These are phyloP conservation scores for Lota lota DNA, from an alignment of 2,113 vertebrate species.

Conservation along the genomic window DNA sequence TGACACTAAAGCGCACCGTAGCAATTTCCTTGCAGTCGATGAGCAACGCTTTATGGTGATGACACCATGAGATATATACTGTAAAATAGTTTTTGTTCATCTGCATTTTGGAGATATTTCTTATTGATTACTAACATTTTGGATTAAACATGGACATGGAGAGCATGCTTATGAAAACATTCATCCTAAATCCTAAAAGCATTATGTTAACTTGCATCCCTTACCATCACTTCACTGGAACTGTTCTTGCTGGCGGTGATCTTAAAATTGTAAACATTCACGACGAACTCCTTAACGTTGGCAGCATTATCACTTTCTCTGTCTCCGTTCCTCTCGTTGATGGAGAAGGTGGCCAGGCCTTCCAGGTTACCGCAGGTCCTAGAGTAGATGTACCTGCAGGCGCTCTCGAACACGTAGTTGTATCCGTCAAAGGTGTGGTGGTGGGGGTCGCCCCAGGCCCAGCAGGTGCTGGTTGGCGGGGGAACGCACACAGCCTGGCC, in stretches of 20 bases:
- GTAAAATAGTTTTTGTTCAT: too few species aligned
- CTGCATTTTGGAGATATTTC: too few species aligned
- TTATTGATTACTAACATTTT: too few species aligned
- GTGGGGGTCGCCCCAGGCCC: constrained; percentile 76
- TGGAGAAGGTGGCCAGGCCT: constrained; percentile 70
- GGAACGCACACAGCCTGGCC: constrained; percentile 74
- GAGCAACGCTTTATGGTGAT: too few species aligned
- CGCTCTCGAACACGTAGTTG: constrained; percentile 79
- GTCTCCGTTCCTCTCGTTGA: constrained; percentile 79
- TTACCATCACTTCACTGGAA: constrained; percentile 74
- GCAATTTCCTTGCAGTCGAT: too few species aligned
- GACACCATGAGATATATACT: too few species aligned
- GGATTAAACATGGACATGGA: too few species aligned
- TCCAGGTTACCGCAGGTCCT: constrained; percentile 56
- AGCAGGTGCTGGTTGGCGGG: constrained; percentile 59
- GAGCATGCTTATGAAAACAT: too few species aligned
- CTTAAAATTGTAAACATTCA: constrained; percentile 61
- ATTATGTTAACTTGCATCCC: too few species aligned
- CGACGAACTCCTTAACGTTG: constrained; percentile 62
- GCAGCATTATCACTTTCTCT: constrained; percentile 70
- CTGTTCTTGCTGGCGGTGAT: constrained; percentile 71
- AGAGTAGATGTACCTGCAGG: constrained; percentile 74
- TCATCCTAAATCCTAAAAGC: too few species aligned
- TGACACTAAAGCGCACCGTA: too few species aligned
- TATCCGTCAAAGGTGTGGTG: constrained; percentile 77